Evolutionary conservation across 1,140 invertebrate species (phyloP).

Genomic region (Drosophila sp.): DNA sequence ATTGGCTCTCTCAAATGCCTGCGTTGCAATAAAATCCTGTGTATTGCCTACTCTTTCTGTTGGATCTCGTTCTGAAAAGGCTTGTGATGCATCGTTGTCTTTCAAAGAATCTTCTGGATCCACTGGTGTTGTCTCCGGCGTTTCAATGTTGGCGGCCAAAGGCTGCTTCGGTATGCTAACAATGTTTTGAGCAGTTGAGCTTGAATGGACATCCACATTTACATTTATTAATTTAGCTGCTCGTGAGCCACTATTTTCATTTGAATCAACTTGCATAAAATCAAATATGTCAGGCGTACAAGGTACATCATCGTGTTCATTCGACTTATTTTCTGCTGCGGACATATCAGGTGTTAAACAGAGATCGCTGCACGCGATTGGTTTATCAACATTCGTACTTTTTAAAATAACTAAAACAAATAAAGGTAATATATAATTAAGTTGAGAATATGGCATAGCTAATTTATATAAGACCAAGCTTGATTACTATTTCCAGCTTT

Average conservation of each 20-base stretch:
- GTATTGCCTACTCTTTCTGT: neutral
- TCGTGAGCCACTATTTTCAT: neutral
- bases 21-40: conserved; percentile 16
- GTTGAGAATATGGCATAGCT: too few species aligned
- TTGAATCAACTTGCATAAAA: neutral
- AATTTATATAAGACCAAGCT: too few species aligned
- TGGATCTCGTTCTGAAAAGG: neutral
- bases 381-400: conserved; percentile 47
- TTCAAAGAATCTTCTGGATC: neutral
- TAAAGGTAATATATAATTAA: too few species aligned
- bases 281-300: conserved; percentile 59
- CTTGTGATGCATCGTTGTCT: conserved; percentile 19
- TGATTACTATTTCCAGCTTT: neutral
- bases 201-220: neutral
- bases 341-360: conserved; percentile 48
- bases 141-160: conserved; percentile 41
- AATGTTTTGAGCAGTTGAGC: conserved; percentile 30
- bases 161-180: too few species aligned
- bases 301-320: neutral
- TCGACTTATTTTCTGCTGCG: conserved; percentile 1
- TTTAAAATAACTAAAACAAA: conserved; percentile 23
- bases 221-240: conserved; percentile 8
- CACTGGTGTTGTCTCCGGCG: conserved; percentile 33
- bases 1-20: neutral
- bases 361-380: neutral